Evolutionary conservation across 1,140 invertebrate species (phyloP).

Genomic region (Phthorimaea operculella): DNA sequence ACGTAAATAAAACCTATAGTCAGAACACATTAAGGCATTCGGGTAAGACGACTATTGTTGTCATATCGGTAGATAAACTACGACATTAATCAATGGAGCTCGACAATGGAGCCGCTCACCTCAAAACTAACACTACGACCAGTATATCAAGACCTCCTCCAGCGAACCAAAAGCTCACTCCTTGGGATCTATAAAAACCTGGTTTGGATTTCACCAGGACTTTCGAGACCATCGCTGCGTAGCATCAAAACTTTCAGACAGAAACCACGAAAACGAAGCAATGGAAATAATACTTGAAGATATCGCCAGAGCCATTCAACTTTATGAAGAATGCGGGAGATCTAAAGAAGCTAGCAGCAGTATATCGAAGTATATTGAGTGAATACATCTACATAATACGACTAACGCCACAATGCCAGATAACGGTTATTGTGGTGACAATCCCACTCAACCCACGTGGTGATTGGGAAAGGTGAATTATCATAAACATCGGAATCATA

Average conservation of each 20-base stretch:
- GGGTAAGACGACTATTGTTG: conserved; percentile 61
- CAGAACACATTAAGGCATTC: conserved; percentile 56
- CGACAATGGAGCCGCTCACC: conserved; percentile 58
- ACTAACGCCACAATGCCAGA: conserved; percentile 26
- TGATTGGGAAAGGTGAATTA: conserved; percentile 18
- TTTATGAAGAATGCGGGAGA: conserved; percentile 14
- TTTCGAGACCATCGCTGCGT: too few relatives aligned
- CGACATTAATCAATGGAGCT: conserved; percentile 55
- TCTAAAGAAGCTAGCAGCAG: conserved; percentile 27
- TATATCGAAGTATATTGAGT: conserved; percentile 29
- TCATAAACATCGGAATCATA: conserved; percentile 13
- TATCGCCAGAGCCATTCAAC: too few relatives aligned
- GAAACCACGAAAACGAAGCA: neutral
- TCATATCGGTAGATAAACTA: conserved; percentile 66
- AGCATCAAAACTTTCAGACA: too few relatives aligned
- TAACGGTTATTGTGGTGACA: conserved; percentile 49
- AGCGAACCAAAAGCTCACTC: neutral
- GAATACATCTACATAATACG: conserved; percentile 50
- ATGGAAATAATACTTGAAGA: neutral
- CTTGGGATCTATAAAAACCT: too few relatives aligned
- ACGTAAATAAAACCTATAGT: conserved; percentile 54
- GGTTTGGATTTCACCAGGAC: too few relatives aligned
- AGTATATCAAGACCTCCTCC: conserved; percentile 24
- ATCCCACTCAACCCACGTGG: conserved; percentile 34
- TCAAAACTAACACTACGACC: conserved; percentile 38